Conservation (phyloP, 2,797 vertebrate genomes). For the Pseudomugil gertrudae region DNA sequence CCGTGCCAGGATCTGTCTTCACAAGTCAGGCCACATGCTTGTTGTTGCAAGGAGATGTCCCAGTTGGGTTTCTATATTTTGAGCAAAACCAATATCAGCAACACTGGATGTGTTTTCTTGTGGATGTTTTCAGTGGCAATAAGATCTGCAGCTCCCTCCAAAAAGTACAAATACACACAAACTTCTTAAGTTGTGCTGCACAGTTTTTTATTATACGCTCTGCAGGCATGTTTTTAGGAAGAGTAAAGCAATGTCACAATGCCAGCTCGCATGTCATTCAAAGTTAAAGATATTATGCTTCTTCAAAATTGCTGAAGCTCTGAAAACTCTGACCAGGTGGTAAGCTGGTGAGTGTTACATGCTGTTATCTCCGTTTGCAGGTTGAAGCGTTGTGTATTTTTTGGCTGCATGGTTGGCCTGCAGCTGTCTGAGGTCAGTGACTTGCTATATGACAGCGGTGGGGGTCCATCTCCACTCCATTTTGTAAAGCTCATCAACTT, state of each 20-base stretch:
- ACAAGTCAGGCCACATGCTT: slow-evolving; percentile 31
- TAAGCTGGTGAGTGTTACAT: not conserved
- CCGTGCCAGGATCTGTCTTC: slow-evolving; percentile 27
- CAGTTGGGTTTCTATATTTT: slow-evolving; percentile 25
- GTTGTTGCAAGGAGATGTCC: slow-evolving; percentile 30
- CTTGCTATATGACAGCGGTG: not conserved
- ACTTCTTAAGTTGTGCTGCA: not conserved
- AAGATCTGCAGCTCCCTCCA: not conserved
- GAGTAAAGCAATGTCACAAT: not conserved
- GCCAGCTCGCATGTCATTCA: not conserved
- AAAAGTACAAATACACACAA: not conserved
- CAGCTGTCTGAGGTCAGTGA: not conserved
- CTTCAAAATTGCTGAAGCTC: not conserved
- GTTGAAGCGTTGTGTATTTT: not conserved
- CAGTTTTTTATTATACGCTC: not conserved
- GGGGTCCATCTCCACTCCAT: not conserved
- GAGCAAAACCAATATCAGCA: slow-evolving; percentile 16
- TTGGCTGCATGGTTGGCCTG: not conserved
- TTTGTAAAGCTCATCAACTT: not conserved
- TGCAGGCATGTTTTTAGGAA: not conserved
- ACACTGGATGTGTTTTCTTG: not conserved
- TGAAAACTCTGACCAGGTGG: not conserved
- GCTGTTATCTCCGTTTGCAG: not conserved
- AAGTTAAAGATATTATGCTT: not conserved
- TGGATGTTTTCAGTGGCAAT: not conserved